Conservation (phyloP, 1,140 invertebrate species). For the Vanessa tameamea region DNA sequence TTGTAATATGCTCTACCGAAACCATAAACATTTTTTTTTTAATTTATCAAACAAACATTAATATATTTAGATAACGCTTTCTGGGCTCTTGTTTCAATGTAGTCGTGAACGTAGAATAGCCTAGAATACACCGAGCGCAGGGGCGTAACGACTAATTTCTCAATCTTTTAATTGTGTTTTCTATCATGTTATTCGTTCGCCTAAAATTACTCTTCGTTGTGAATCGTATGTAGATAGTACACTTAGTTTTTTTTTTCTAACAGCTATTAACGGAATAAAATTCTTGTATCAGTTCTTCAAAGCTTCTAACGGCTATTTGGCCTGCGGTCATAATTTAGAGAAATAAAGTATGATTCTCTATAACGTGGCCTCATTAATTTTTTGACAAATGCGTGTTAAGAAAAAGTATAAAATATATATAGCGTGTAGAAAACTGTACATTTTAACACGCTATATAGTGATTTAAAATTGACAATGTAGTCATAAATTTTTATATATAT, state of each 20-base stretch:
- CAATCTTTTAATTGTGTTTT: too few relatives aligned
- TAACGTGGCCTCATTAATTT: neutral
- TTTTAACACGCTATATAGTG: neutral
- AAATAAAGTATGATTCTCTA: constrained; percentile 18
- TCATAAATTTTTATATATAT: too few relatives aligned
- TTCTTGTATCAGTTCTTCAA: constrained; percentile 26
- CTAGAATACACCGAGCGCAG: too few relatives aligned
- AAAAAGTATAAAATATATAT: neutral
- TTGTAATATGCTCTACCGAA: too few relatives aligned
- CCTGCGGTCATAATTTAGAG: constrained; percentile 32
- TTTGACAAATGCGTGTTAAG: neutral
- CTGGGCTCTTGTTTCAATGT: too few relatives aligned
- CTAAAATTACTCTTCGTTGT: neutral
- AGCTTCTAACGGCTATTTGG: constrained; percentile 29
- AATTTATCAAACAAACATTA: too few relatives aligned
- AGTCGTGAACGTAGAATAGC: too few relatives aligned
- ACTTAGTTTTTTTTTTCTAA: constrained; percentile 1
- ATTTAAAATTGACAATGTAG: too few relatives aligned
- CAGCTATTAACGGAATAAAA: constrained; percentile 26
- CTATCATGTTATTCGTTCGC: too few relatives aligned
- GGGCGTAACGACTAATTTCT: too few relatives aligned
- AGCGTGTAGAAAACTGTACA: neutral
- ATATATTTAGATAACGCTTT: too few relatives aligned
- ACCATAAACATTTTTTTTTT: too few relatives aligned
- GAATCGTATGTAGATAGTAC: neutral